Percentiles rank a stretch among this genome's conserved stretches.
Conservation (phyloP, 1,140 invertebrate species). For the Philopotamus ludificatus region DNA sequence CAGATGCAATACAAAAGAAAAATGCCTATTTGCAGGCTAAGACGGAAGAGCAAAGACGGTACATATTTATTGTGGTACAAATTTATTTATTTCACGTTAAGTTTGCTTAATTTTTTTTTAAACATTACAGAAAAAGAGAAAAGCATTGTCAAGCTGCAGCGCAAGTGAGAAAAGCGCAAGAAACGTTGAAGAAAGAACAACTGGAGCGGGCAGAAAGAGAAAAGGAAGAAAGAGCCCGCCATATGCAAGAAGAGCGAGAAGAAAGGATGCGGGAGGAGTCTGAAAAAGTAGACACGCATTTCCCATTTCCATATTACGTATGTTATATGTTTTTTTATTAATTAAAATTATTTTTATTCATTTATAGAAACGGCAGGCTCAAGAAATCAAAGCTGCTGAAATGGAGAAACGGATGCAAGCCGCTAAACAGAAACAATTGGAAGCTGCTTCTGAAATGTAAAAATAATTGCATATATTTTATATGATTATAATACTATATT, state of each 20-base stretch:
- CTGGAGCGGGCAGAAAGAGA: conserved; percentile 24
- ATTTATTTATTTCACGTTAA: neutral
- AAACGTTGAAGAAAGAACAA: conserved; percentile 25
- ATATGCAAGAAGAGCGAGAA: conserved; percentile 25
- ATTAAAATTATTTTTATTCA: neutral
- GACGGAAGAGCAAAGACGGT: neutral
- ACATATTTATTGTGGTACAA: neutral
- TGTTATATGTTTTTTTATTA: neutral
- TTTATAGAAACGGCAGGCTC: neutral
- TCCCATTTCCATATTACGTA: neutral
- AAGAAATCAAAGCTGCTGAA: neutral
- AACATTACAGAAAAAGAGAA: conserved; percentile 26
- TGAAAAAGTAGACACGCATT: neutral
- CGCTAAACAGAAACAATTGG: neutral
- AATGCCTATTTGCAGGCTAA: neutral
- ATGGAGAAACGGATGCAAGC: neutral
- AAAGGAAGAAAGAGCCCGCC: conserved; percentile 18
- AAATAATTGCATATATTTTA: too few relatives aligned
- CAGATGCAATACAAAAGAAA: neutral
- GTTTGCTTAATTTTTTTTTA: neutral
- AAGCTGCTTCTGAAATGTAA: too few relatives aligned
- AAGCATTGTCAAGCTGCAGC: conserved; percentile 27
- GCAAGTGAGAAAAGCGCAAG: conserved; percentile 22
- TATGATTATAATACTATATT: too few relatives aligned
- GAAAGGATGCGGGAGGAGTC: conserved; percentile 18